Evolutionary conservation across 2,113 vertebrate species (phyloP).

Genomic region (Charina bottae): DNA sequence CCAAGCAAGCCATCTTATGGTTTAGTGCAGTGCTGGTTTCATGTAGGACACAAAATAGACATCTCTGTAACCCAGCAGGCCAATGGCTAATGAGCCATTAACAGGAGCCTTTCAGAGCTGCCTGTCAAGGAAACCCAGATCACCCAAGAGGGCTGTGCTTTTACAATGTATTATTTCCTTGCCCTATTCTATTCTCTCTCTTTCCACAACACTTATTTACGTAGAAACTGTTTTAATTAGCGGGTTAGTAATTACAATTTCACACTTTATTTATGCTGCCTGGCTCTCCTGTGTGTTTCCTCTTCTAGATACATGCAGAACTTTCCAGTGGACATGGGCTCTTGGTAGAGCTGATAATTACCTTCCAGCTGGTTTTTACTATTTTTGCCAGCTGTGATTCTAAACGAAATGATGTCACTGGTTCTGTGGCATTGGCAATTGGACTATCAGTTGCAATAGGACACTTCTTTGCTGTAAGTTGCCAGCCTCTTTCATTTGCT

Average conservation of each 20-base stretch:
- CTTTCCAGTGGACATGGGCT: slow-evolving; percentile 87
- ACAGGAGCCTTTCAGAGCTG: not conserved
- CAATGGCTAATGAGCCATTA: not conserved
- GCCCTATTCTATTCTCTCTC: not conserved
- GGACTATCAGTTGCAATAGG: slow-evolving; percentile 92
- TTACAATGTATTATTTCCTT: not conserved
- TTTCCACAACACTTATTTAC: not conserved
- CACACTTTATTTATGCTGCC: slow-evolving; percentile 35
- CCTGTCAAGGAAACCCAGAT: not conserved
- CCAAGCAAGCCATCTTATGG: not conserved
- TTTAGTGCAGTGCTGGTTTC: not conserved
- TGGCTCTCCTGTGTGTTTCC: slow-evolving; percentile 43
- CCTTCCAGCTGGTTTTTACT: slow-evolving; percentile 95
- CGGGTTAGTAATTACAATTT: slow-evolving; percentile 8
- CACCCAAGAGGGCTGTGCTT: not conserved
- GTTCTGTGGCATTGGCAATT: slow-evolving; percentile 89
- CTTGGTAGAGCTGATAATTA: slow-evolving; percentile 94
- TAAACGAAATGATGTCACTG: slow-evolving; percentile 88
- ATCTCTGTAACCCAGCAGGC: not conserved
- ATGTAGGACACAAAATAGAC: not conserved
- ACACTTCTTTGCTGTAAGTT: slow-evolving; percentile 96
- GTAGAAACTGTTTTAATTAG: not conserved
- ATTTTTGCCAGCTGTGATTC: slow-evolving; percentile 96
- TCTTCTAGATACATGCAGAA: slow-evolving; percentile 80
- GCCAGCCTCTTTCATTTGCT: slow-evolving; percentile 47